Evolutionary conservation across 2,888 invertebrate genomes (phyloP).

Genomic region (Altica lythri): DNA sequence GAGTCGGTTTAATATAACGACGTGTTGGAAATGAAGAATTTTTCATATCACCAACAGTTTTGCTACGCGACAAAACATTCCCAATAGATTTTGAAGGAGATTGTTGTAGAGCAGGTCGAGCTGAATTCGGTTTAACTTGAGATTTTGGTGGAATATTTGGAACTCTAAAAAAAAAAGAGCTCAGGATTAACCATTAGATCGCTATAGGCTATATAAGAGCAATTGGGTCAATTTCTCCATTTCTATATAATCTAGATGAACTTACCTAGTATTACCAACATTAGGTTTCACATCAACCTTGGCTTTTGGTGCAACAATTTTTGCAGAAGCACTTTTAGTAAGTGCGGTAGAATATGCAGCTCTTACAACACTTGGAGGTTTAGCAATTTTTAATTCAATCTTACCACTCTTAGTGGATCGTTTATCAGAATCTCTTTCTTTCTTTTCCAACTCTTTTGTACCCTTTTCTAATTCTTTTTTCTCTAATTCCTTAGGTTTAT

Average conservation of each 20-base stretch:
- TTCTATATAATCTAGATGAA: background rate
- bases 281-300: conserved; percentile 45
- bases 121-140: conserved; percentile 5
- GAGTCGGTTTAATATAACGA: conserved; percentile 20
- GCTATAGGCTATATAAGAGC: background rate
- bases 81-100: conserved; percentile 24
- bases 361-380: conserved; percentile 40
- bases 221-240: conserved; percentile 1
- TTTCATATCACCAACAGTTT: conserved; percentile 56
- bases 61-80: conserved; percentile 48
- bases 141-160: background rate
- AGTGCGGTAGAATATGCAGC: conserved; percentile 59
- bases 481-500: conserved; percentile 44
- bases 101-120: background rate
- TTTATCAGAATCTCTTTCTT: conserved; percentile 45
- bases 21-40: conserved; percentile 22
- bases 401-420: conserved; percentile 42
- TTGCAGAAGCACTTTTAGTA: conserved; percentile 53
- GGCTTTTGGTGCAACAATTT: conserved; percentile 46
- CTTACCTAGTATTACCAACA: conserved; percentile 25
- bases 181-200: too few species aligned
- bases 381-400: conserved; percentile 37
- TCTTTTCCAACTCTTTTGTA: conserved; percentile 45
- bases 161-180: conserved; percentile 4
- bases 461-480: too few species aligned